Base-by-base conservation (phyloP, 2,888 invertebrate species). In the Villa cingulata region DNA sequence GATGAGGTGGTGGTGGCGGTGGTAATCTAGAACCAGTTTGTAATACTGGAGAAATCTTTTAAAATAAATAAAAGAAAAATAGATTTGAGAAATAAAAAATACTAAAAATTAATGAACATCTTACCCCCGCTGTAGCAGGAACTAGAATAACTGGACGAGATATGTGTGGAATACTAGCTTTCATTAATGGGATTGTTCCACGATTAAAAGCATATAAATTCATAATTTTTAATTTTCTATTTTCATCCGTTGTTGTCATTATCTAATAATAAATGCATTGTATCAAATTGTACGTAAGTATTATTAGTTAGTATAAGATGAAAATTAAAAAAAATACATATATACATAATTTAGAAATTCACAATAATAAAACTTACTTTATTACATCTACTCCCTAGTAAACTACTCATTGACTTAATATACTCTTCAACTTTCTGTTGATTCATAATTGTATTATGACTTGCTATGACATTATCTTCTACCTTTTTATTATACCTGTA, bases 341-440 rank as follows among this genome's bases (percentile, higher is more conserved):
- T 23, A 23, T 23, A 23, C 23, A 23, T 6, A 6, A 23, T 23
- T 23, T n/a, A n/a, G n/a, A 23, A 4, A 23, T 6, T 23, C 23
- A 23, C 23, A 23, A 23, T 7, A 23, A 7, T 23, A 23, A 23
- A 23, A 23, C 23, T 23, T 32, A 32, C 29, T 12, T 32, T 32
- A 12, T 32, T 14, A 32, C 27, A 6, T 9, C 27, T 6, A 27
- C 27, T 27, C 2, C 7, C 27, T 27, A 10, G 7, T 27, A 27
- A 9, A 27, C 12, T 14, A 32, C 12, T 32, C 61, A 66, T 62
- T 1, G 64, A 60, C 48, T 65, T 69, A 15, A 67, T 63, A 45
- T 66, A 67, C 47, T 67, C 66, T 34, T 68, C 65, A 17, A 64
- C 57, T 51, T 62, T 65, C 41, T 66, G 62, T 40, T 64, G 63